Conservation (phyloP, 1,140 invertebrate species). For the Nylanderia fulva region DNA sequence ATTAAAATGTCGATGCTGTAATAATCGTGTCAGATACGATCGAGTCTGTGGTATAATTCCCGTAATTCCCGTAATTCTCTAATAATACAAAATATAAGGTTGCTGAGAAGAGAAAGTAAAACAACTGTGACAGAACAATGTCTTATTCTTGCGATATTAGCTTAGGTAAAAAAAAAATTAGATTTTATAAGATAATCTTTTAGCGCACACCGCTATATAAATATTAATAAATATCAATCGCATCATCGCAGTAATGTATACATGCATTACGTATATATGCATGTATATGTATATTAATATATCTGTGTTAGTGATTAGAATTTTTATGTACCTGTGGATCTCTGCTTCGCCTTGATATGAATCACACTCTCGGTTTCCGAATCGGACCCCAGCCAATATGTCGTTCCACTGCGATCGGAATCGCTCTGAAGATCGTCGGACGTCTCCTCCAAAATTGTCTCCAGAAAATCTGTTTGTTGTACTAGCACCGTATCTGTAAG, state of each 20-base stretch:
- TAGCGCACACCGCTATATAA: not conserved
- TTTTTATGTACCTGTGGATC: conserved; percentile 78
- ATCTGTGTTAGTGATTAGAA: not conserved
- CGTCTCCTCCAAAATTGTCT: conserved; percentile 92
- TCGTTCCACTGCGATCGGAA: conserved; percentile 86
- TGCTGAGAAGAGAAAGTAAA: conserved; percentile 63
- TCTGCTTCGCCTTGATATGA: conserved; percentile 81
- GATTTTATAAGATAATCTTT: conserved; percentile 54
- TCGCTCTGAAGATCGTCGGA: conserved; percentile 92
- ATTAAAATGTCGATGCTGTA: not conserved
- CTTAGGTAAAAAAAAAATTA: conserved; percentile 14
- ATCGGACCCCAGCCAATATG: conserved; percentile 88
- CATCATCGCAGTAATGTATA: not conserved
- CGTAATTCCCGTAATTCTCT: not conserved
- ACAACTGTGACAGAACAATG: conserved; percentile 45
- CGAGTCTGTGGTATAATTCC: not conserved
- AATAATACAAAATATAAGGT: conserved; percentile 45
- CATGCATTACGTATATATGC: no score
- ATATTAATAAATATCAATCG: conserved; percentile 3
- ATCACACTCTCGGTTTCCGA: conserved; percentile 88
- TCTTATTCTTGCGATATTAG: conserved; percentile 9
- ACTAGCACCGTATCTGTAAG: conserved; percentile 86
- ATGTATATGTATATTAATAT: not conserved
- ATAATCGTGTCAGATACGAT: conserved; percentile 28
- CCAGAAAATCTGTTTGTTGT: conserved; percentile 88